A percentile compares a stretch with the other conserved stretches of the same genome.
Conservation (phyloP, 2,797 vertebrate species). For the Sphenopsis melanotis region DNA sequence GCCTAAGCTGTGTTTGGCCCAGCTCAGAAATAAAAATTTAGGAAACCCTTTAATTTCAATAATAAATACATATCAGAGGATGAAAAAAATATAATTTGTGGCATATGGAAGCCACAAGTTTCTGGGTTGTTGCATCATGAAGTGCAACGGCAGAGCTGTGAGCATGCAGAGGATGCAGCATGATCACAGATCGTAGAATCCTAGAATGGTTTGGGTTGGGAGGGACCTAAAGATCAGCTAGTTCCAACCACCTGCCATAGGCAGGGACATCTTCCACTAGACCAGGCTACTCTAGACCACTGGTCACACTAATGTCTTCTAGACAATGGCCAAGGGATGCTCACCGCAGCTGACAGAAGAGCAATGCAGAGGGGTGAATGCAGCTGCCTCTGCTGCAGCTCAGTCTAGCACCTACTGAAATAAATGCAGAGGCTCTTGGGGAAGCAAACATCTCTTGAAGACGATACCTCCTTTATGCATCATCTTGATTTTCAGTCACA, state of each 20-base stretch:
- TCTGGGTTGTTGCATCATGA: not conserved
- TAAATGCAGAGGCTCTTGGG: not conserved
- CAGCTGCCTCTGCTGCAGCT: not conserved
- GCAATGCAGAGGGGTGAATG: rapidly evolving
- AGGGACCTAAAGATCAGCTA: not conserved
- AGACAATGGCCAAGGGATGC: not conserved
- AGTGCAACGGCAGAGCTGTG: rapidly evolving
- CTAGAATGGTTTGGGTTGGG: not conserved
- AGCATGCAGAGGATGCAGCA: rapidly evolving
- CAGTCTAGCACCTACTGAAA: not conserved
- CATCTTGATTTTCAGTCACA: not conserved
- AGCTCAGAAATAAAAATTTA: constrained; percentile 24
- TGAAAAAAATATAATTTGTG: not conserved
- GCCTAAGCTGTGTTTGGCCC: constrained; percentile 40
- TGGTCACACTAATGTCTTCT: not conserved
- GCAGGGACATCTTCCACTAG: not conserved
- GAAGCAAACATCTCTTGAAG: not conserved
- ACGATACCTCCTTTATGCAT: not conserved
- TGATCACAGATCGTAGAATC: rapidly evolving
- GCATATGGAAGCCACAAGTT: not conserved
- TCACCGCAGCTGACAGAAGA: not conserved
- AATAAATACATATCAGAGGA: constrained; percentile 26
- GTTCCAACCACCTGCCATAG: not conserved
- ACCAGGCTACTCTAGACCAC: not conserved
- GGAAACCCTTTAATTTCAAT: constrained; percentile 54